Conservation (phyloP, 2,113 vertebrate genomes). For the Larimichthys crocea region DNA sequence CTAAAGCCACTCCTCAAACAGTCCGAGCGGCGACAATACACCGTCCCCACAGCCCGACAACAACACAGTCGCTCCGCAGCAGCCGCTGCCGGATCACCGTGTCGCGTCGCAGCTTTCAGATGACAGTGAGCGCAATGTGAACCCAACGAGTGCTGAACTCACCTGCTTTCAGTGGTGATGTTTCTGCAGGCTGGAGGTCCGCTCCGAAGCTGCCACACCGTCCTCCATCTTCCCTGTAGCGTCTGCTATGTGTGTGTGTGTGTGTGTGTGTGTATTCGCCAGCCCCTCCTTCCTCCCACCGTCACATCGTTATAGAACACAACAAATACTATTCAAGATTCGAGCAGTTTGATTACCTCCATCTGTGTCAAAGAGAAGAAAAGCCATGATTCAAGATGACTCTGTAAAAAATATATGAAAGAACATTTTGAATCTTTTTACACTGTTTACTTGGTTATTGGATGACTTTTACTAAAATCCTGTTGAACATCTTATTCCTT, state of each 20-base stretch:
- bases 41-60: background rate
- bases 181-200: conserved; percentile 61
- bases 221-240: conserved; percentile 81
- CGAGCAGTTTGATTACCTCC: background rate
- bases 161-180: conserved; percentile 65
- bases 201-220: conserved; percentile 35
- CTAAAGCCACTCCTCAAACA: conserved; percentile 39
- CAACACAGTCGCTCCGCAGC: background rate
- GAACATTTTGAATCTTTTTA: no score
- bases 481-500: no score
- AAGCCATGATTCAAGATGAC: background rate
- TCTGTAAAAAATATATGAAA: background rate
- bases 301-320: conserved; percentile 24
- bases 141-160: conserved; percentile 23
- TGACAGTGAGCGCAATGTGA: background rate
- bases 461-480: no score
- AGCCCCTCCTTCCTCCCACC: conserved; percentile 33
- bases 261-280: background rate
- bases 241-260: background rate
- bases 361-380: background rate
- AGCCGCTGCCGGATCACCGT: background rate
- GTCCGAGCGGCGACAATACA: conserved; percentile 13
- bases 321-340: background rate
- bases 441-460: no score
- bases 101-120: background rate